These are phyloP conservation scores for Megastigmus dorsalis DNA, from an alignment of 2,888 invertebrate genomes.

Conservation along the genomic window DNA sequence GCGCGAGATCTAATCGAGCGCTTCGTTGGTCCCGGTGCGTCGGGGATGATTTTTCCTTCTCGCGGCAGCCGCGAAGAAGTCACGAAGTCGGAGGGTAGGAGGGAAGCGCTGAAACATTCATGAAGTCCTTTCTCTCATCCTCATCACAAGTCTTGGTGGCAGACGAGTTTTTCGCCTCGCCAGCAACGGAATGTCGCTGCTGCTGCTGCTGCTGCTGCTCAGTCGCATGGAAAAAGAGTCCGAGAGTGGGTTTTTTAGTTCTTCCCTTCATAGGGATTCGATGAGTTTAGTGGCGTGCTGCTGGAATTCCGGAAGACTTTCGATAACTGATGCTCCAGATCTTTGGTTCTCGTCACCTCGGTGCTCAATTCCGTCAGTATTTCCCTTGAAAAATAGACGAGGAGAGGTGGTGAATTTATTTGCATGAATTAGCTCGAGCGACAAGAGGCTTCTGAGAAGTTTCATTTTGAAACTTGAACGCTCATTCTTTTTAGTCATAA, in stretches of 20 bases:
- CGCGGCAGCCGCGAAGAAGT: neutral
- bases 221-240: conserved; percentile 15
- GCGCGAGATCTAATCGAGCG: conserved; percentile 27
- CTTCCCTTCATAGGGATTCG: neutral
- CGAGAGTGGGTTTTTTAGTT: neutral
- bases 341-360: conserved; percentile 16
- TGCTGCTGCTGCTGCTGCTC: neutral
- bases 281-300: neutral
- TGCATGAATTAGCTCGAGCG: no score
- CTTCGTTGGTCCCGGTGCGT: neutral
- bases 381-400: neutral
- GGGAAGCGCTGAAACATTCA: conserved; percentile 47
- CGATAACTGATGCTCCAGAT: conserved; percentile 26
- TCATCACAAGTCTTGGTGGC: no score
- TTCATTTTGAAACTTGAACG: neutral
- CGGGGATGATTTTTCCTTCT: conserved; percentile 28
- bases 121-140: neutral
- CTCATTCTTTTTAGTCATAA: no score
- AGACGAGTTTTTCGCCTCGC: conserved; percentile 10
- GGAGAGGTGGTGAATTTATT: no score
- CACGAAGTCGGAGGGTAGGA: neutral
- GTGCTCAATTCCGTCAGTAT: conserved; percentile 24
- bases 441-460: no score
- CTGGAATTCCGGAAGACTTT: neutral
- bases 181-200: conserved; percentile 2